A percentile compares a stretch with the other conserved stretches of the same genome.
phyloP scores from a whole-genome alignment of 2,113 vertebrate genomes.

The Shinisaurus crocodilurus region DNA sequence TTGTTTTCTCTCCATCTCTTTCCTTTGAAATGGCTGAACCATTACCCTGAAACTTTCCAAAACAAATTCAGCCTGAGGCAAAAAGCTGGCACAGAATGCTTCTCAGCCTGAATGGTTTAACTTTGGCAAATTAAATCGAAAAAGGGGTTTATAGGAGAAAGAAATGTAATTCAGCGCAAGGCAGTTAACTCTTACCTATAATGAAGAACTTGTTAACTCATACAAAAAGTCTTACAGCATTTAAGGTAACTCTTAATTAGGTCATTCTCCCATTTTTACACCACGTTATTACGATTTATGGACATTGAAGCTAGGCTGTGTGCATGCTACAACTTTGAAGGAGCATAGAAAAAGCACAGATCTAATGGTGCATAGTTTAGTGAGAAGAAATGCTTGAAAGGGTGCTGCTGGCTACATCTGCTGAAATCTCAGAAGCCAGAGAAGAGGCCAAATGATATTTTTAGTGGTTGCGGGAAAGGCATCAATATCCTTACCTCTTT shows the following conservation, averaged over 20 bases:
- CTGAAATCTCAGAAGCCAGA: not conserved
- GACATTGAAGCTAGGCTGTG: not conserved
- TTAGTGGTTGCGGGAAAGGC: not conserved
- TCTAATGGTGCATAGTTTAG: not conserved
- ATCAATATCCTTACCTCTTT: not conserved
- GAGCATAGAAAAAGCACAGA: not conserved
- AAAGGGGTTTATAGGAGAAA: not conserved
- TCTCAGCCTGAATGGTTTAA: conserved; percentile 8
- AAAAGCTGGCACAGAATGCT: conserved; percentile 8
- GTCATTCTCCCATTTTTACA: not conserved
- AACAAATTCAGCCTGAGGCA: conserved; percentile 1
- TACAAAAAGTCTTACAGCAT: not conserved
- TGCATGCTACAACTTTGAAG: not conserved
- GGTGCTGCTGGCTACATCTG: not conserved
- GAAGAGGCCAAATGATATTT: not conserved
- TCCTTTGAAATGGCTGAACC: conserved; percentile 28
- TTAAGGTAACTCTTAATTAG: conserved; percentile 21
- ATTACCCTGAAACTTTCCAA: conserved; percentile 20
- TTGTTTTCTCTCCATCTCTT: not conserved
- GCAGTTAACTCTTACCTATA: not conserved
- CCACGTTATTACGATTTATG: not conserved
- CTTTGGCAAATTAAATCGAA: conserved; percentile 25
- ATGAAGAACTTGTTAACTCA: not conserved
- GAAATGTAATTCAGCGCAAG: not conserved
- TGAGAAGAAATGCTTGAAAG: not conserved